These are phyloP conservation scores for Drosophila fungiperda DNA, from an alignment of 2,888 invertebrate species.

Conservation along the genomic window DNA sequence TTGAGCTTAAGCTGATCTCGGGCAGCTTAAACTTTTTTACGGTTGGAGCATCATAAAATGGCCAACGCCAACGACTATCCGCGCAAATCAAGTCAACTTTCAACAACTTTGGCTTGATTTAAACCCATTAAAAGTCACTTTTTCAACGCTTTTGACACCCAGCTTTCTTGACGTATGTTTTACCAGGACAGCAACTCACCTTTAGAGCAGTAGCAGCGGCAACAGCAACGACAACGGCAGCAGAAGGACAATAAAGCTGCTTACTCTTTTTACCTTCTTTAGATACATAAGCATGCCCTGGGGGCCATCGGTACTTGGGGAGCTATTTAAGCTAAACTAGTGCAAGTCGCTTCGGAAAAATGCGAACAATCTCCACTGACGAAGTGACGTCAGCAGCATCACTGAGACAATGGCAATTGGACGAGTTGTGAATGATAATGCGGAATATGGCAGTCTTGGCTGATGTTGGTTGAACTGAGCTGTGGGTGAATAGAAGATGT, in stretches of 20 bases:
- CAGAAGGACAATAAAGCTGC: conserved; percentile 54
- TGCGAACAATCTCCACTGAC: conserved; percentile 36
- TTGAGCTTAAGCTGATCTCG: conserved; percentile 66
- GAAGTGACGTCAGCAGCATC: conserved; percentile 42
- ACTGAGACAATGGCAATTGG: conserved; percentile 72
- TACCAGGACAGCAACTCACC: conserved; percentile 54
- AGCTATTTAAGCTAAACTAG: conserved; percentile 52
- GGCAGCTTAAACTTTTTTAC: conserved; percentile 60
- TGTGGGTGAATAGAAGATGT: conserved; percentile 32
- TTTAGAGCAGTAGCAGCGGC: conserved; percentile 28
- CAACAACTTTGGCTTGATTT: conserved; percentile 82
- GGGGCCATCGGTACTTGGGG: conserved; percentile 25
- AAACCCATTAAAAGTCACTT: conserved; percentile 84
- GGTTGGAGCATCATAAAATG: conserved; percentile 71
- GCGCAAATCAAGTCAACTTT: conserved; percentile 79
- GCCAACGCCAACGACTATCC: conserved; percentile 37
- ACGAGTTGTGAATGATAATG: conserved; percentile 79
- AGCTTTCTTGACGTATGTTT: conserved; percentile 43
- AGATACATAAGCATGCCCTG: conserved; percentile 64
- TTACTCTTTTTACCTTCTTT: conserved; percentile 18
- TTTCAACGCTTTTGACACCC: conserved; percentile 75
- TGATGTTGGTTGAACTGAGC: conserved; percentile 5
- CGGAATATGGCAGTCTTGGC: conserved; percentile 22
- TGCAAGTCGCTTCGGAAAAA: conserved; percentile 41
- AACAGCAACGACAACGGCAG: background rate